Conservation (phyloP, 2,797 vertebrate genomes). For the Pempheris klunzingeri region DNA sequence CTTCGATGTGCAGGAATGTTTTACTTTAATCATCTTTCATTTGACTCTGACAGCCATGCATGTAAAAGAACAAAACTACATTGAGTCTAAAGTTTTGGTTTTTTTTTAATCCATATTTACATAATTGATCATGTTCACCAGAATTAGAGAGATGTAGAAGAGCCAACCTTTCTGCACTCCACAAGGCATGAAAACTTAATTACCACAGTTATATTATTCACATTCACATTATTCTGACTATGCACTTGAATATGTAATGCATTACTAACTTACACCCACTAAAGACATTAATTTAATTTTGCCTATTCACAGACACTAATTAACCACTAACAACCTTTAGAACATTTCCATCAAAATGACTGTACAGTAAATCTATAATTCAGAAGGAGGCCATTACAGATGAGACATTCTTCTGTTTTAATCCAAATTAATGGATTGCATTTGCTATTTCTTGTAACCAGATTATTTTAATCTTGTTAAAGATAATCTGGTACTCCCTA, state of each 20-base stretch:
- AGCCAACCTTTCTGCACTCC: background rate
- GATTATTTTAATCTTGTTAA: constrained; percentile 80
- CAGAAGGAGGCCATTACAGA: constrained; percentile 23
- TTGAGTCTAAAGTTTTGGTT: background rate
- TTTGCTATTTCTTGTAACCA: constrained; percentile 68
- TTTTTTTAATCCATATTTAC: constrained; percentile 21
- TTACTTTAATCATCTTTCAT: constrained; percentile 27
- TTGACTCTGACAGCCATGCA: background rate
- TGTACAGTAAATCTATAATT: constrained; percentile 36
- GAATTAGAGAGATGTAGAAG: background rate
- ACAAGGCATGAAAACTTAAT: constrained; percentile 18
- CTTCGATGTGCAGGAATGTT: no score
- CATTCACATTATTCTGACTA: constrained; percentile 8
- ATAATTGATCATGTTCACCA: constrained; percentile 4
- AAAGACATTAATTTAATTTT: constrained; percentile 6
- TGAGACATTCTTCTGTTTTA: constrained; percentile 54
- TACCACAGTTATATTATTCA: constrained; percentile 31
- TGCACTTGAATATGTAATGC: constrained; percentile 9
- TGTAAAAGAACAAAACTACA: background rate
- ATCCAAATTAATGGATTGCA: constrained; percentile 74
- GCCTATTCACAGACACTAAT: constrained; percentile 24
- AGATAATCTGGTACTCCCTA: constrained; percentile 72
- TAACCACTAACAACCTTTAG: constrained; percentile 26
- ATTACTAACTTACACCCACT: constrained; percentile 2
- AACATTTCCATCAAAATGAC: constrained; percentile 27